Base-by-base conservation (phyloP, 1,140 invertebrate genomes). In the Semibalanus balanoides region DNA sequence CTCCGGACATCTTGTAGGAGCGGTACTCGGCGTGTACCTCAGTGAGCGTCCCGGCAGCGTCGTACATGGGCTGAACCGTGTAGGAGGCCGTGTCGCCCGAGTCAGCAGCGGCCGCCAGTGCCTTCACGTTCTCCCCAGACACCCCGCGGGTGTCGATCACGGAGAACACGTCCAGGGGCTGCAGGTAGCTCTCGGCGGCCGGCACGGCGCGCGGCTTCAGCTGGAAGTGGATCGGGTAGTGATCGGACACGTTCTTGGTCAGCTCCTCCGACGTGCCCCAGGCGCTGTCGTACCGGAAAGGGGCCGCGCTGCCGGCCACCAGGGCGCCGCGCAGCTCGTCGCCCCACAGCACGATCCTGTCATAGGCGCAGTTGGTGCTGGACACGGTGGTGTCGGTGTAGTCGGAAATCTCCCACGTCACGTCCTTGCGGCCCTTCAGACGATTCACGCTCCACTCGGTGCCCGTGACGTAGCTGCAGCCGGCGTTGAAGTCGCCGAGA, bases 151-250 rank as follows among this genome's bases (percentile, higher is more conserved):
- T 14, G 51, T 64, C 51, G 51, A 19, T 64, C 7, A 64, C 51
- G 51, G 51, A 64, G 51, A 64, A 64, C 51, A 19, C 51, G 51
- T 11, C 51, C 51, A 64, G 51, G 14, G 51, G 9, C 14, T 93
- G 93, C 78, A 91, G 91, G 81, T 96, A 93, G 83, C 92, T 95
- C 79, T 96, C 90, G 79, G 93, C 87, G 3, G 95, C 85, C 71
- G 95, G 83, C 9, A 92, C 90, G 3, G 51, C 22, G 14, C 3
- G 11, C 70, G 70, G 70, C 70, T 28, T 28, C 70, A 72, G 70
- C 70, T 14, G n/a, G 11, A 72, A 27, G 79, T 84, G 84, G 76
- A 86, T 89, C 1, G 86, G 86, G 70, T 88, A 91, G 79, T 94
- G 91, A 82, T 85, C 93, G 35, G 88, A 87, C 77, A 85, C 88